Conservation (phyloP, 2,888 invertebrate genomes). For the Cheilosia soror region DNA sequence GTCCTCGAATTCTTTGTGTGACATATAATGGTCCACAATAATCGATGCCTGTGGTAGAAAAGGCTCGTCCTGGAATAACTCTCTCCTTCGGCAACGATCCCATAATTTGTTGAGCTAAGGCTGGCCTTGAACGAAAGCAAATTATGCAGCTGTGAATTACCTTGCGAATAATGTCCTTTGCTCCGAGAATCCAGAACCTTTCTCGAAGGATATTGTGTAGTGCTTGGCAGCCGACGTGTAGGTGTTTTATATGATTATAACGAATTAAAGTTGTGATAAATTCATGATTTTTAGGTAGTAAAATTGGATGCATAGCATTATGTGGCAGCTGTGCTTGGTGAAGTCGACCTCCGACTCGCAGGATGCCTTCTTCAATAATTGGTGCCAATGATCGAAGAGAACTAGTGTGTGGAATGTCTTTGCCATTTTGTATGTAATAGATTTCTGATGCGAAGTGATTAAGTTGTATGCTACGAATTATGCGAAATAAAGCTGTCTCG, state of each 20-base stretch:
- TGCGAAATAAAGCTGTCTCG: too few species aligned
- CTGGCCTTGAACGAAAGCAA: slow-evolving; percentile 31
- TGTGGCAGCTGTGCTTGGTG: background rate
- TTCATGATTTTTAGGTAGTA: slow-evolving; percentile 16
- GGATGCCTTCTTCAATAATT: too few species aligned
- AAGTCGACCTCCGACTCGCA: background rate
- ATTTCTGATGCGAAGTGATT: too few species aligned
- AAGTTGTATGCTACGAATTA: too few species aligned
- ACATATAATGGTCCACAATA: slow-evolving; percentile 41
- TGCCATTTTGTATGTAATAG: too few species aligned
- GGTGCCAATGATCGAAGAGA: too few species aligned
- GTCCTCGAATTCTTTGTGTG: slow-evolving; percentile 9
- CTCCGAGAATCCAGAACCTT: background rate
- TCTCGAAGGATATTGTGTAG: slow-evolving; percentile 20
- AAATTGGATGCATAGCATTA: slow-evolving; percentile 20
- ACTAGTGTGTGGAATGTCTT: too few species aligned
- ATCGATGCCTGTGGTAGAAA: slow-evolving; percentile 16
- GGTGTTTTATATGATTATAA: background rate
- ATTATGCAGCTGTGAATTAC: background rate
- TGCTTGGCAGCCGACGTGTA: slow-evolving; percentile 17
- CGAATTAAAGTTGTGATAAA: slow-evolving; percentile 16
- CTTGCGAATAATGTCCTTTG: background rate
- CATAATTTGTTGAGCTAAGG: slow-evolving; percentile 19
- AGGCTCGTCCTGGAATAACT: slow-evolving; percentile 4
- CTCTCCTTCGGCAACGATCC: background rate